Percentiles rank a stretch among this genome's conserved stretches.
Evolutionary conservation across 2,113 vertebrate genomes (phyloP).

Genomic region (Ailurus styani): DNA sequence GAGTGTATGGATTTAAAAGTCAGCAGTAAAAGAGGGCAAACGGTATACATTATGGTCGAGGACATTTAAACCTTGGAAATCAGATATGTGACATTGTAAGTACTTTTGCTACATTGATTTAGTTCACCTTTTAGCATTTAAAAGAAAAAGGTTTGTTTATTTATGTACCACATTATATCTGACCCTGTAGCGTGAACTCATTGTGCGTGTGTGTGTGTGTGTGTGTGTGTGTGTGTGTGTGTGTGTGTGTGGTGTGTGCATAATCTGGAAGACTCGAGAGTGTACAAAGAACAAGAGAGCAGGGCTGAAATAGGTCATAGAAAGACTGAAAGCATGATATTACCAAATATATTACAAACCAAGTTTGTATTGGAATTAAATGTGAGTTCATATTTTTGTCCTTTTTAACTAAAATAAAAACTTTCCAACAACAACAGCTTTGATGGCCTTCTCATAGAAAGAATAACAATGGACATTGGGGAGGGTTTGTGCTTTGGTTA

Average conservation of each 20-base stretch:
- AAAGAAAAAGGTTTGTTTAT: not conserved
- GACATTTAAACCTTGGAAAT: not conserved
- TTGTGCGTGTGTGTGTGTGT: not conserved
- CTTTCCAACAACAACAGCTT: not conserved
- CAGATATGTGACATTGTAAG: not conserved
- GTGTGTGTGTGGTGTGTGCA: not conserved
- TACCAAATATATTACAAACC: not conserved
- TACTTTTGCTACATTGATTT: constrained; percentile 9
- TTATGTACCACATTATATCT: not conserved
- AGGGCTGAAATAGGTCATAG: not conserved
- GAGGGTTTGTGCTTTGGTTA: no score
- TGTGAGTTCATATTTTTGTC: not conserved
- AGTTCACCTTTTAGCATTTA: not conserved
- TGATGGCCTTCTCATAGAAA: not conserved
- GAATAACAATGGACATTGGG: not conserved
- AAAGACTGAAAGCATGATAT: not conserved
- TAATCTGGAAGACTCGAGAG: not conserved
- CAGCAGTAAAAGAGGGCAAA: not conserved
- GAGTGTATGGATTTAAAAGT: not conserved
- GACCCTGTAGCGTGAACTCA: not conserved
- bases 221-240: not conserved
- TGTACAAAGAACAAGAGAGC: not conserved
- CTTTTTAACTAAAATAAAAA: not conserved
- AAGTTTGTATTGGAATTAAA: constrained; percentile 18
- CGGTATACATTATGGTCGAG: not conserved